These are phyloP conservation scores for Harpagoxenus sublaevis DNA, from an alignment of 2,888 invertebrate species.

Conservation along the genomic window DNA sequence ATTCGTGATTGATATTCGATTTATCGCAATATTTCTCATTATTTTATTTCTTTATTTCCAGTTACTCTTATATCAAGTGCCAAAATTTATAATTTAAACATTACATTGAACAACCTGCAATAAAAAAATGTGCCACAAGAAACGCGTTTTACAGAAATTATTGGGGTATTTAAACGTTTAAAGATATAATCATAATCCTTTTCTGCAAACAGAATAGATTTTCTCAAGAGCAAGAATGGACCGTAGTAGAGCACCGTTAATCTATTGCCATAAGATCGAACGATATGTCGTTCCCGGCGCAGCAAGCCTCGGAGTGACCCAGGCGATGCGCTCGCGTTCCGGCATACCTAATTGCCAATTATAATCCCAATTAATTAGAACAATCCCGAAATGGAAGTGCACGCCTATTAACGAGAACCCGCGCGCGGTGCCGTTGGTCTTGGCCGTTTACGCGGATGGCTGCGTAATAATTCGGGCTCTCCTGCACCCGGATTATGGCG, in stretches of 20 bases:
- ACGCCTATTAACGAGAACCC: slow-evolving; percentile 78
- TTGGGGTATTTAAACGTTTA: background rate
- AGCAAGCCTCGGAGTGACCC: slow-evolving; percentile 15
- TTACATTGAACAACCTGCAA: background rate
- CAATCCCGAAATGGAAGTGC: slow-evolving; percentile 80
- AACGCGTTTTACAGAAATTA: background rate
- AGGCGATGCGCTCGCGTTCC: slow-evolving; percentile 38
- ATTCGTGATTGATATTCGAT: background rate
- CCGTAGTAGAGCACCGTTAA: slow-evolving; percentile 13
- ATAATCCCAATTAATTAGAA: slow-evolving; percentile 84
- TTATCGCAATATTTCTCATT: background rate
- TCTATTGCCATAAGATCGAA: slow-evolving; percentile 41
- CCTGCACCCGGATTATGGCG: slow-evolving; percentile 81
- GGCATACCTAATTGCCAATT: slow-evolving; percentile 82
- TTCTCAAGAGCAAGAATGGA: background rate
- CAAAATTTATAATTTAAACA: slow-evolving; percentile 5
- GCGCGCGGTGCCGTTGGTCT: slow-evolving; percentile 68
- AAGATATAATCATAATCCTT: background rate
- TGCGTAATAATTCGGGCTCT: slow-evolving; percentile 82
- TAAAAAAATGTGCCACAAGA: background rate
- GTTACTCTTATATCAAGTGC: background rate
- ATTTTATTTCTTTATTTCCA: slow-evolving; percentile 1
- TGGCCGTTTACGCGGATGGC: slow-evolving; percentile 78
- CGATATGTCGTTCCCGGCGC: slow-evolving; percentile 34
- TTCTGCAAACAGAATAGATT: background rate